phyloP scores from a whole-genome alignment of 2,888 invertebrate species.

The Cryptus viduatorius region DNA sequence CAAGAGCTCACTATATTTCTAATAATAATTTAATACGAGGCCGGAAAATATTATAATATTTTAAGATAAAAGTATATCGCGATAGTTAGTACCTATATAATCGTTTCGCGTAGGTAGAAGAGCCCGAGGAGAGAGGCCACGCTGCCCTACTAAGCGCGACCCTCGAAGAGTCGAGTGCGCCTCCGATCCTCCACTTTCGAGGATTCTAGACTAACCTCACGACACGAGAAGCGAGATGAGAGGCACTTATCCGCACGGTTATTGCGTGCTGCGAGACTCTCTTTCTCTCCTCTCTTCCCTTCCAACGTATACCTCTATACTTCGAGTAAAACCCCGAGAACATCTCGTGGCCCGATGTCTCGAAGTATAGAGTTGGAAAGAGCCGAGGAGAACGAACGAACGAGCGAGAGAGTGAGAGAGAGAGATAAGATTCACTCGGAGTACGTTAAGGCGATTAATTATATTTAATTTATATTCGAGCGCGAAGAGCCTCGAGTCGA shows the following conservation, averaged over 20 bases:
- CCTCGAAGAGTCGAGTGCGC: background rate
- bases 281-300: background rate
- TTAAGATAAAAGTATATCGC: constrained; percentile 2
- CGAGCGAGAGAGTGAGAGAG: too few relatives aligned
- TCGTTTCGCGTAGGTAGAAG: background rate
- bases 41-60: constrained; percentile 39
- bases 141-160: constrained; percentile 1
- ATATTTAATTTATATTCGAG: constrained; percentile 71
- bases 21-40: constrained; percentile 48
- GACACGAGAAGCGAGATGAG: constrained; percentile 54
- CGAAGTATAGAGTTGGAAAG: constrained; percentile 39
- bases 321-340: constrained; percentile 23
- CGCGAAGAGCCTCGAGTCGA: constrained; percentile 32
- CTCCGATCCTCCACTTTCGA: constrained; percentile 50
- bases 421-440: constrained; percentile 36
- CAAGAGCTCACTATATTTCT: constrained; percentile 36
- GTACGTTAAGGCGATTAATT: constrained; percentile 66
- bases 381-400: constrained; percentile 51
- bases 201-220: constrained; percentile 53
- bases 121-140: background rate
- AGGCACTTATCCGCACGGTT: constrained; percentile 57
- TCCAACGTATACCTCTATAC: constrained; percentile 30
- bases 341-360: constrained; percentile 12
- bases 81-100: background rate
- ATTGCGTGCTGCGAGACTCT: constrained; percentile 44